Evolutionary conservation across 2,113 vertebrate species (phyloP), one percentile per base, ranked within the genome.

Genomic region (Stigmatopora nigra): DNA sequence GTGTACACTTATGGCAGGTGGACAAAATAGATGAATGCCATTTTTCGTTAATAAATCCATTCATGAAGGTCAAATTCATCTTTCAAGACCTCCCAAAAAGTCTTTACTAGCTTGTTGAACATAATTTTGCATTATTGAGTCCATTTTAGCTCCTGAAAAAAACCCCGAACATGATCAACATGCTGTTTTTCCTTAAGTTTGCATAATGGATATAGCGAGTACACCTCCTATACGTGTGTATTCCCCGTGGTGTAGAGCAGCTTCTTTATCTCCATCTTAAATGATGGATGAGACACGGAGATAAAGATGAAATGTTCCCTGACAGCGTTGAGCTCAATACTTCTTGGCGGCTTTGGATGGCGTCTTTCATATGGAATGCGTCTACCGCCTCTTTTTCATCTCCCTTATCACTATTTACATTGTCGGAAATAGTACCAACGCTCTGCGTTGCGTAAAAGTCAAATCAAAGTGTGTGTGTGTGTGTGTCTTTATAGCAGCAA

Each of bases 391-490:
- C 1, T 8, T 41, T 41, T 41, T 41, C 38, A 14, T 41, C 46
- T 45, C 45, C 35, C 17, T 65, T 31, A 70, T 71, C 17, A 58
- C 51, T 49, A 67, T 67, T 51, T 48, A 61, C 60, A 55, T 68
- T 57, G 65, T 61, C 69, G 64, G 67, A 80, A 76, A 79, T 65
- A 61, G 78, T 73, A 77, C 70, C 71, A 74, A 65, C 73, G 25
- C 20, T 65, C 65, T 53, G 64, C 76, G 69, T 72, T 53, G 64
- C 76, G 69, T 72, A 76, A 63, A 76, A 67, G 64, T 64, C 13
- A 65, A 70, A 85, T 85, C 81, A 75, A 70, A 64, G 81, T 78
- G 76, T 77, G 61, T 20, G 10, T n/a, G n/a, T n/a, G 81, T 78
- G 76, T 77, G 61, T 20, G 10, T 84, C 78, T 56, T 67, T 71